A percentile compares a stretch with the other conserved stretches of the same genome.
Conservation (phyloP, 2,113 vertebrate genomes). For the Aptenodytes patagonicus region DNA sequence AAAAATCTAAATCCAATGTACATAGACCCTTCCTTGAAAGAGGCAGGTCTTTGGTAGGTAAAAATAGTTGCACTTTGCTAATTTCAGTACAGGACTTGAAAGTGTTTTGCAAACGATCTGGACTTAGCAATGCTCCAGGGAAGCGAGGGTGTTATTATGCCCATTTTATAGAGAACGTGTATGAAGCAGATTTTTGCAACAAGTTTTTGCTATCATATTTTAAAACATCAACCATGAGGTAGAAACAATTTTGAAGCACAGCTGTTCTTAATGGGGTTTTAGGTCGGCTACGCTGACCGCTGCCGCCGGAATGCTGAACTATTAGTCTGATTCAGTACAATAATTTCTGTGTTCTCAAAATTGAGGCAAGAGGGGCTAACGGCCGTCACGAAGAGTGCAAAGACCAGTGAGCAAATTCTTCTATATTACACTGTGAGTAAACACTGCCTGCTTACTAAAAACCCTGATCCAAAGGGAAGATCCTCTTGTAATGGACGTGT, state of each 20-base stretch:
- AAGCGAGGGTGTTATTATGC: neutral
- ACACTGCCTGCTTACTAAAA: neutral
- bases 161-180: neutral
- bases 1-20: neutral
- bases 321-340: neutral
- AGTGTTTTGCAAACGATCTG: neutral
- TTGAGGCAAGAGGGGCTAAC: neutral
- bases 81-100: neutral
- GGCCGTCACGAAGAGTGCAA: neutral
- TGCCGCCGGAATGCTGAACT: neutral
- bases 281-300: neutral
- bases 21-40: neutral
- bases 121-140: neutral
- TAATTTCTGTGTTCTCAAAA: neutral
- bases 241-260: neutral
- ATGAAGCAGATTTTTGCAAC: neutral
- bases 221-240: neutral
- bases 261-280: neutral
- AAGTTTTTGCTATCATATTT: neutral
- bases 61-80: conserved; percentile 5
- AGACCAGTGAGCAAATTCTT: neutral
- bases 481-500: rapidly evolving
- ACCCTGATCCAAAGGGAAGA: neutral
- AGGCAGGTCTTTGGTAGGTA: neutral
- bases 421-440: neutral